phyloP scores from a whole-genome alignment of 2,888 invertebrate species.

The Tridacna crocea region DNA sequence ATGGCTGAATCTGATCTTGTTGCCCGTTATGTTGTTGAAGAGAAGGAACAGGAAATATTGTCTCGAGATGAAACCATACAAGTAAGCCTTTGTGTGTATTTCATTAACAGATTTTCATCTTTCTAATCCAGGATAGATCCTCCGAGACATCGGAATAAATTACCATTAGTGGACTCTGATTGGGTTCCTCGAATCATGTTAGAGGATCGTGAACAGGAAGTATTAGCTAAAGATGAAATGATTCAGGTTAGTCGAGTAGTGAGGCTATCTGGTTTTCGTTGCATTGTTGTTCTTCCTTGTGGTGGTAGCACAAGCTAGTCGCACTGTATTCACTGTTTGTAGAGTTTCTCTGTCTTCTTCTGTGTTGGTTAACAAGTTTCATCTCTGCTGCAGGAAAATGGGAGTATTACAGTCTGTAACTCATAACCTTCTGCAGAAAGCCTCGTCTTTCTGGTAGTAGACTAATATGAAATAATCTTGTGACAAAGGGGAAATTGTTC shows the following conservation, averaged over 20 bases:
- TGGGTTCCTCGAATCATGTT: slow-evolving; percentile 68
- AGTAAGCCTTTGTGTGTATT: slow-evolving; percentile 63
- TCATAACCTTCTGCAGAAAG: no score
- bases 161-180: slow-evolving; percentile 49
- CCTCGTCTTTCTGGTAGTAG: no score
- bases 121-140: slow-evolving; percentile 58
- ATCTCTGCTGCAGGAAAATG: no score
- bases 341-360: background rate
- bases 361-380: no score
- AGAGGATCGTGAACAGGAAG: slow-evolving; percentile 82
- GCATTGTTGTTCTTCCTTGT: background rate
- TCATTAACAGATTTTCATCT: slow-evolving; percentile 8
- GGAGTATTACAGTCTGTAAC: no score
- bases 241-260: slow-evolving; percentile 73
- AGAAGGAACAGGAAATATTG: slow-evolving; percentile 82
- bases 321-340: slow-evolving; percentile 8
- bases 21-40: slow-evolving; percentile 73
- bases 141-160: slow-evolving; percentile 37
- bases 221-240: slow-evolving; percentile 83
- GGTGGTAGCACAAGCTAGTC: slow-evolving; percentile 12
- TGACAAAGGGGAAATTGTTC: background rate
- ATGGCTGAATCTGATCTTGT: slow-evolving; percentile 56
- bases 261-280: slow-evolving; percentile 8
- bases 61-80: slow-evolving; percentile 83
- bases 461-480: background rate